These are phyloP conservation scores for Nasonia longicornis DNA, from an alignment of 1,140 invertebrate genomes.

Conservation along the genomic window DNA sequence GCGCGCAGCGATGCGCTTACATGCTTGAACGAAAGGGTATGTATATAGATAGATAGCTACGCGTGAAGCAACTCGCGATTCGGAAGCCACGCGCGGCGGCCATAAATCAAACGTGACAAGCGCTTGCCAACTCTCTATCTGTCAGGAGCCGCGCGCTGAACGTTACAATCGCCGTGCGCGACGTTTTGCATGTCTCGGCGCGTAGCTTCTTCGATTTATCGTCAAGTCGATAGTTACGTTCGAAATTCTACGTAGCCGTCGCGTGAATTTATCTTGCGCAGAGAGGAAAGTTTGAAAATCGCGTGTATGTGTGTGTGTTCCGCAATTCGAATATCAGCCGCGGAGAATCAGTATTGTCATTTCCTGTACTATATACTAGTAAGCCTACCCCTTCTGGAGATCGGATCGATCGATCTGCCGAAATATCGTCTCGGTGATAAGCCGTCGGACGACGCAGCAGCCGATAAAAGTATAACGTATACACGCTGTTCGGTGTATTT, in stretches of 20 bases:
- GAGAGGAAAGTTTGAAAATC: too few species aligned
- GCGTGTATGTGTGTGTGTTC: not conserved
- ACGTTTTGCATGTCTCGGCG: slow-evolving; percentile 46
- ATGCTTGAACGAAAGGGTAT: not conserved
- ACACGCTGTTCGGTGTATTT: not conserved
- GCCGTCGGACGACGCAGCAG: not conserved
- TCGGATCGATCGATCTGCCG: not conserved
- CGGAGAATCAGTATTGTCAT: not conserved
- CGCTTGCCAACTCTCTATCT: slow-evolving; percentile 53
- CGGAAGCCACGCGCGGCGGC: slow-evolving; percentile 43
- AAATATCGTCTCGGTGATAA: not conserved
- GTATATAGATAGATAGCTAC: not conserved
- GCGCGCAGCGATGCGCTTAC: slow-evolving; percentile 3
- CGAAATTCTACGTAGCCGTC: not conserved
- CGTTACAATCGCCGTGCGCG: slow-evolving; percentile 49
- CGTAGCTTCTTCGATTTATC: slow-evolving; percentile 33
- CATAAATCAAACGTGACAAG: slow-evolving; percentile 60
- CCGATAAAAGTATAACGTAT: not conserved
- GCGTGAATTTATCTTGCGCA: too few species aligned
- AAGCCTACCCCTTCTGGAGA: not conserved
- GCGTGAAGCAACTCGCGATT: slow-evolving; percentile 33
- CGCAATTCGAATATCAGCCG: not conserved
- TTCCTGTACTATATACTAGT: not conserved
- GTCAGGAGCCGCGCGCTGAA: slow-evolving; percentile 49
- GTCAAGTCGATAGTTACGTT: not conserved